Base-by-base conservation (phyloP, 2,113 vertebrate species). In the Jacana jacana region DNA sequence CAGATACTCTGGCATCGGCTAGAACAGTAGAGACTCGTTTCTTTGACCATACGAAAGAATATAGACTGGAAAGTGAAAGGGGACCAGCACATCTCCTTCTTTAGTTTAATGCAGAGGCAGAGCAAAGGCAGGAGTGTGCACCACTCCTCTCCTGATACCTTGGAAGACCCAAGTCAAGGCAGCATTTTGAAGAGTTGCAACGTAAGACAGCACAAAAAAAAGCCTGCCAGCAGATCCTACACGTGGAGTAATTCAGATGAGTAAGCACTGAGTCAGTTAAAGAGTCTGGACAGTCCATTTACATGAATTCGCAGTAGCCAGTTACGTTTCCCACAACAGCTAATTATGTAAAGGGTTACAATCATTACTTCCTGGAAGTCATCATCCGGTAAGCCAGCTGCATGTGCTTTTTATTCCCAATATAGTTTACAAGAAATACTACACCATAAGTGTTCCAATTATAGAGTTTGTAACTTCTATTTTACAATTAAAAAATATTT, bases 361-460 rank as follows among this genome's bases (percentile, higher is more conserved):
- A 75, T 94, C 93, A 92, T 80, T 85, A 91, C 80, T 96, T 97
- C 95, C 95, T 93, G 95, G 81, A 96, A 97, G 78, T 71, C 92
- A 78, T 69, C 91, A 94, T 93, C 89, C 6, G 0, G 70, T 78
- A 96, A 95, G 33, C 55, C 91, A 95, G 77, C 80, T 93, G 72
- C 61, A 72, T 70, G 89, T 92, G 65, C 68, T 75, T 95, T 91
- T 81, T 80, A 73, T 70, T 91, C 63, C 52, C n/a, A 75, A 63
- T 76, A 84, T 24, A 90, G 65, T 72, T 93, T 94, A 86, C 69
- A 93, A 93, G 86, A 97, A 97, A 82, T 60, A 68, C 55, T 72
- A 75, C 23, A 69, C 8, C 15, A 0, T 55, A 95, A 88, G 64
- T 51, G 40, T 39, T 88, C 73, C 48, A 94, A 96, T 81, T 91